A percentile compares a stretch with the other conserved stretches of the same genome.
phyloP scores from a whole-genome alignment of 2,797 vertebrate species.

The Trachurus trachurus region DNA sequence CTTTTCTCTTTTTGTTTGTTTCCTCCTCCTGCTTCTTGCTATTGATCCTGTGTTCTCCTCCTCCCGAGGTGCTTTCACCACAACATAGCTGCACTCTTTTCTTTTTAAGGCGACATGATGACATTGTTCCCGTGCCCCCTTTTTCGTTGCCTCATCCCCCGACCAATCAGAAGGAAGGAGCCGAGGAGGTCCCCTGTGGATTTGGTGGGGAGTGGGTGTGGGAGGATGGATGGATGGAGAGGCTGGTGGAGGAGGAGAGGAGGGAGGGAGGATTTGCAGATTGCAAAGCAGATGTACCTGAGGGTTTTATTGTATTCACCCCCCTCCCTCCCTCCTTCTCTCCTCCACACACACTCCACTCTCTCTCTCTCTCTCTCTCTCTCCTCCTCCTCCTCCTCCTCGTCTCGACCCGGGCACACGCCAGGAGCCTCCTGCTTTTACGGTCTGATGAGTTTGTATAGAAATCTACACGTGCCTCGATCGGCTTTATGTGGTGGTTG shows the following conservation, averaged over 20 bases:
- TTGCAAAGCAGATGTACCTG: slow-evolving; percentile 93
- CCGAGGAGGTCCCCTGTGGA: slow-evolving; percentile 75
- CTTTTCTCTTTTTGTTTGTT: neutral
- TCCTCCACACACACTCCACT: slow-evolving; percentile 10
- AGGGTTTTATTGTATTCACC: slow-evolving; percentile 78
- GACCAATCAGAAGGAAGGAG: slow-evolving; percentile 87
- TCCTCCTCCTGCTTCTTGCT: slow-evolving; percentile 23
- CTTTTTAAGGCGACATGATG: slow-evolving; percentile 86
- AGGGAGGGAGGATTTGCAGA: slow-evolving; percentile 82
- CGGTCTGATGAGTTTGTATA: slow-evolving; percentile 89
- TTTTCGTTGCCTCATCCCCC: slow-evolving; percentile 79
- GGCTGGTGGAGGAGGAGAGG: slow-evolving; percentile 32
- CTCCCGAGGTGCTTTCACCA: slow-evolving; percentile 67
- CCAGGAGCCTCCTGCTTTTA: slow-evolving; percentile 87
- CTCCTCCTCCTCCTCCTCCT: slow-evolving; percentile 29
- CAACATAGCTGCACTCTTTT: slow-evolving; percentile 86
- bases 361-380: neutral
- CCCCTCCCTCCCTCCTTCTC: neutral
- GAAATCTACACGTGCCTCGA: slow-evolving; percentile 87
- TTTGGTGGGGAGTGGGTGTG: slow-evolving; percentile 75
- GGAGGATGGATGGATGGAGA: slow-evolving; percentile 64
- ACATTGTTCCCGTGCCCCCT: slow-evolving; percentile 88
- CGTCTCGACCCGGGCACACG: slow-evolving; percentile 83
- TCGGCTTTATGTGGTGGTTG: slow-evolving; percentile 78
- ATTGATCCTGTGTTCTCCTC: slow-evolving; percentile 53